phyloP scores from a whole-genome alignment of 2,113 vertebrate genomes.

The Pungitius pungitius region DNA sequence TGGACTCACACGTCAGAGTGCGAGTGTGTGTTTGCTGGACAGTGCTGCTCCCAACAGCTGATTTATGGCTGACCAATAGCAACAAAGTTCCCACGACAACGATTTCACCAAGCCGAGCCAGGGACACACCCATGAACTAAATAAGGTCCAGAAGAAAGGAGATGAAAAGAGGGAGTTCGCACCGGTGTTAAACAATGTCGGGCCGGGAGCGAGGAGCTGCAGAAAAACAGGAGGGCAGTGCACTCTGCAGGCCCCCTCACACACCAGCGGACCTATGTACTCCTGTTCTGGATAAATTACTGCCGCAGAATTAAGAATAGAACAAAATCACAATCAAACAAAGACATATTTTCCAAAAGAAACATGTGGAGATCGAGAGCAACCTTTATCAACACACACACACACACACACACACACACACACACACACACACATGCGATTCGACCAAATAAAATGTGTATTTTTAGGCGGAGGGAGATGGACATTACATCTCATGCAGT shows the following conservation, averaged over 20 bases:
- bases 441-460: too few species aligned
- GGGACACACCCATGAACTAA: conserved; percentile 80
- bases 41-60: conserved; percentile 86
- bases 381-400: not conserved
- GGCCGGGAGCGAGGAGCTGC: conserved; percentile 15
- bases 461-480: too few species aligned
- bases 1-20: conserved; percentile 13
- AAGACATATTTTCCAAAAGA: not conserved
- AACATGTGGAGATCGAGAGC: not conserved
- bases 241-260: conserved; percentile 54
- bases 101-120: conserved; percentile 81
- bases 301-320: too few species aligned
- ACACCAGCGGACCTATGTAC: conserved; percentile 1
- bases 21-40: conserved; percentile 62
- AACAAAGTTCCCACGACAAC: conserved; percentile 82
- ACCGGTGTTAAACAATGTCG: conserved; percentile 35
- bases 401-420: too few species aligned
- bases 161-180: conserved; percentile 23
- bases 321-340: too few species aligned
- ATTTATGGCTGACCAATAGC: conserved; percentile 90
- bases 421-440: too few species aligned
- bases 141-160: conserved; percentile 38
- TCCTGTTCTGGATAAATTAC: too few species aligned
- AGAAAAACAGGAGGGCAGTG: conserved; percentile 45
- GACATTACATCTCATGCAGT: not conserved